These are phyloP conservation scores for Gulo gulo DNA, from an alignment of 2,113 vertebrate genomes.

Conservation along the genomic window DNA sequence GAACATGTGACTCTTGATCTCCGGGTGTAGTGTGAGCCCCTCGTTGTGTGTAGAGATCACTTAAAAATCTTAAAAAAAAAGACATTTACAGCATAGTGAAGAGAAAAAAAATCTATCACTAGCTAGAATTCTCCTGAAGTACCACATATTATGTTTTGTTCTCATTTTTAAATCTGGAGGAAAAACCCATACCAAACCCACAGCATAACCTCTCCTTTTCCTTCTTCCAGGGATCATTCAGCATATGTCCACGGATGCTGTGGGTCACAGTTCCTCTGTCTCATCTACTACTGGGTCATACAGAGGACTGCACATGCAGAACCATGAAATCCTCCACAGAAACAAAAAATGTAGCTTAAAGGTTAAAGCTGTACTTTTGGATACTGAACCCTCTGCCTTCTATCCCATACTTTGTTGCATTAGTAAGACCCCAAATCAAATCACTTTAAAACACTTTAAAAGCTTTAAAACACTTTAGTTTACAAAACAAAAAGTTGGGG, in stretches of 20 bases:
- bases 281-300: not conserved
- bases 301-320: not conserved
- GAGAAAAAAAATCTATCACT: not conserved
- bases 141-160: not conserved
- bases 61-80: not conserved
- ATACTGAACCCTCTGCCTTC: not conserved
- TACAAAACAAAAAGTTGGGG: not conserved
- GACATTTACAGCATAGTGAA: not conserved
- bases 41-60: not conserved
- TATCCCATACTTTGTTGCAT: not conserved
- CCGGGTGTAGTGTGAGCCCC: not conserved
- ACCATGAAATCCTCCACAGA: not conserved
- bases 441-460: not conserved
- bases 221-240: not conserved
- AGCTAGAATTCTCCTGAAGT: not conserved
- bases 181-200: not conserved
- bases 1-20: not conserved
- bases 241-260: not conserved
- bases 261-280: not conserved
- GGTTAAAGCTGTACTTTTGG: not conserved
- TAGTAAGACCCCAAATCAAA: conserved; percentile 26
- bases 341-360: not conserved
- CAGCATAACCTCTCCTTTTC: not conserved
- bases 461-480: conserved; percentile 23
- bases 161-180: not conserved